A percentile compares a stretch with the other conserved stretches of the same genome.
Evolutionary conservation across 30 jellyfish, hydroid and myxozoan genomes (phyloP).

Genomic region (Chrysaora quinquecirrha): DNA sequence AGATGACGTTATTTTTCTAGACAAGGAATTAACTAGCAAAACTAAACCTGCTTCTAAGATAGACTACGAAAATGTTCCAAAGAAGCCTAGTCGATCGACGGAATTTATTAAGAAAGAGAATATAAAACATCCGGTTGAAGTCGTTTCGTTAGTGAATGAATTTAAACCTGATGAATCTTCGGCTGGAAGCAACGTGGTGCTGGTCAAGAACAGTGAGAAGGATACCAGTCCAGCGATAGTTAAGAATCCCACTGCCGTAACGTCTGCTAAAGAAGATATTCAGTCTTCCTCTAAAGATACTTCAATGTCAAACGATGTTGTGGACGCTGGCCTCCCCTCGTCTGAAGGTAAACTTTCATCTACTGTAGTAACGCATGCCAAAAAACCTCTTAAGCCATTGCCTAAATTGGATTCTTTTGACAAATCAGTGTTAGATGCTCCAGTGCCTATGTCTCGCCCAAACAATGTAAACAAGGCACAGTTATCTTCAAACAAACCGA

Average conservation of each 20-base stretch:
- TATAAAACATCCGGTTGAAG: background rate
- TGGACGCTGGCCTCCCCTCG: too few relatives aligned
- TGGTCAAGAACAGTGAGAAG: background rate
- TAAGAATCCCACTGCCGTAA: background rate
- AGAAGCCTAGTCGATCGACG: background rate
- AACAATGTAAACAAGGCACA: background rate
- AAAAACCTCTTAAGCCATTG: too few relatives aligned
- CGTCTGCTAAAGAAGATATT: background rate
- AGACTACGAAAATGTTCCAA: slow-evolving; percentile 13
- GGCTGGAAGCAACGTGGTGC: background rate
- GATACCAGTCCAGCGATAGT: background rate
- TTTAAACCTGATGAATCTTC: background rate
- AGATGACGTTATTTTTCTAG: slow-evolving; percentile 1
- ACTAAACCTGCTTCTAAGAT: slow-evolving; percentile 17
- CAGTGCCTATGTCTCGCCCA: too few relatives aligned
- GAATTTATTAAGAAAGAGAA: background rate
- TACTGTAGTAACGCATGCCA: too few relatives aligned
- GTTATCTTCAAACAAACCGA: too few relatives aligned
- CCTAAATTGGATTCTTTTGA: too few relatives aligned
- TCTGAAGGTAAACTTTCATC: too few relatives aligned
- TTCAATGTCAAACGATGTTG: too few relatives aligned
- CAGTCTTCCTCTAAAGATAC: too few relatives aligned
- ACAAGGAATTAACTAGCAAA: background rate
- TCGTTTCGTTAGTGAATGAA: background rate
- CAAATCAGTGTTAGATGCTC: too few relatives aligned